Percentiles rank a stretch among this genome's conserved stretches.
Evolutionary conservation across 2,113 vertebrate species (phyloP).

Genomic region (Anhinga anhinga): DNA sequence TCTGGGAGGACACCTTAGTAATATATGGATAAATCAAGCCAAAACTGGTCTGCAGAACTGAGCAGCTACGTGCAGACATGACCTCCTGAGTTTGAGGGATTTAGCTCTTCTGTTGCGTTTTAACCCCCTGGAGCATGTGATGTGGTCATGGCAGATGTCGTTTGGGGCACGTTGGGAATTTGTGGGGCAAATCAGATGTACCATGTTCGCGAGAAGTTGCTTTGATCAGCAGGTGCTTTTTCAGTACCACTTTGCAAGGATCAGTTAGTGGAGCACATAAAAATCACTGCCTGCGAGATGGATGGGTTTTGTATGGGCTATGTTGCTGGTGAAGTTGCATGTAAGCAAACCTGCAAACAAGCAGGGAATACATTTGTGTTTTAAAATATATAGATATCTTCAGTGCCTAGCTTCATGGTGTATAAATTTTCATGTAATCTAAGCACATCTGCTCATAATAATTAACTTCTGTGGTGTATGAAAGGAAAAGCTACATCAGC

Average conservation of each 20-base stretch:
- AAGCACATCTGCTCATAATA: slow-evolving; percentile 74
- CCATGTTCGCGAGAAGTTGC: neutral
- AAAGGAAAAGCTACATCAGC: slow-evolving; percentile 70
- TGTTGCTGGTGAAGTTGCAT: neutral
- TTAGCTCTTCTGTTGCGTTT: neutral
- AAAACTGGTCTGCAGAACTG: neutral
- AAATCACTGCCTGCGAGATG: neutral
- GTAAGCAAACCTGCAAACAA: slow-evolving; percentile 6
- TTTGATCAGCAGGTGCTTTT: neutral
- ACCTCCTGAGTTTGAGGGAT: neutral
- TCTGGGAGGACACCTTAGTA: neutral
- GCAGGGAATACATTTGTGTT: neutral
- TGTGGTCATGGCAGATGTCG: accelerated
- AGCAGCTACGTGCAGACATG: accelerated
- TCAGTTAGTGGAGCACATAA: neutral
- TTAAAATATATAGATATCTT: slow-evolving; percentile 50
- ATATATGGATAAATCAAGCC: neutral
- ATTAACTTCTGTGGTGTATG: slow-evolving; percentile 69
- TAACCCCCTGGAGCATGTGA: neutral
- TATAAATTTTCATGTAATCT: slow-evolving; percentile 73
- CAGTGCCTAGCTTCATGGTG: slow-evolving; percentile 38
- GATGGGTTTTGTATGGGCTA: neutral
- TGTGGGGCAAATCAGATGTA: neutral
- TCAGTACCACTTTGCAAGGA: neutral
- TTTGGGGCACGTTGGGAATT: neutral